Evolutionary conservation across 2,888 invertebrate genomes (phyloP), one percentile per base, ranked within the genome.

Genomic region (Cosmia trapezina): DNA sequence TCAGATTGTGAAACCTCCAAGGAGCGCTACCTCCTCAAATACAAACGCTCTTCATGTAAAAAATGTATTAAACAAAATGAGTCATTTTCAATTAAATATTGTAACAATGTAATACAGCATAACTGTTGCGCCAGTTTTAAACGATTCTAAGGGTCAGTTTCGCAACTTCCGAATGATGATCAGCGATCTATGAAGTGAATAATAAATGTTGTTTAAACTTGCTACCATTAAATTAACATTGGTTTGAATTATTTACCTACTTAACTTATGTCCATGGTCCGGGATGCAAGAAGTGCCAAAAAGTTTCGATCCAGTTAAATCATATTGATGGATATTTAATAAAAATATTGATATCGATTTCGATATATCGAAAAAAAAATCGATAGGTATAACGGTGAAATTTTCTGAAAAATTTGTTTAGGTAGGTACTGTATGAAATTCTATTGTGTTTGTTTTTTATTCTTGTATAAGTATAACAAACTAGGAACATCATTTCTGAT

Each of bases 1-100:
- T 95, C 95, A 80, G 79, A 78, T 94, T 94, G 92, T 90, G 86
- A 78, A 81, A 85, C 87, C 89, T 90, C 89, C 89, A 89, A 88
- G 86, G 84, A 82, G 75, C 76, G 78, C 81, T 78, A 78, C 83
- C 82, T 66, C 63, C 70, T 74, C 61, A 47, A 78, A 71, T 45
- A 51, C 54, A 64, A 65, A 60, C 62, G 78, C 62, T 79, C 79
- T 74, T 79, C 80, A 74, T 80, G 74, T 81, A 67, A 73, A 66
- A 65, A 76, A 78, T 83, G 37, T 73, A 49, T 67, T 71, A 59
- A 60, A 80, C 76, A 74, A 84, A 85, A 83, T 83, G 76, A 85
- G 71, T 84, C 63, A 80, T 76, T 85, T 85, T 78, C 69, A 68
- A 78, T 76, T 82, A 76, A 73, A 75, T 78, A 86, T 83, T 54